phyloP scores from a whole-genome alignment of 2,113 vertebrate species.

The Platanista minor region DNA sequence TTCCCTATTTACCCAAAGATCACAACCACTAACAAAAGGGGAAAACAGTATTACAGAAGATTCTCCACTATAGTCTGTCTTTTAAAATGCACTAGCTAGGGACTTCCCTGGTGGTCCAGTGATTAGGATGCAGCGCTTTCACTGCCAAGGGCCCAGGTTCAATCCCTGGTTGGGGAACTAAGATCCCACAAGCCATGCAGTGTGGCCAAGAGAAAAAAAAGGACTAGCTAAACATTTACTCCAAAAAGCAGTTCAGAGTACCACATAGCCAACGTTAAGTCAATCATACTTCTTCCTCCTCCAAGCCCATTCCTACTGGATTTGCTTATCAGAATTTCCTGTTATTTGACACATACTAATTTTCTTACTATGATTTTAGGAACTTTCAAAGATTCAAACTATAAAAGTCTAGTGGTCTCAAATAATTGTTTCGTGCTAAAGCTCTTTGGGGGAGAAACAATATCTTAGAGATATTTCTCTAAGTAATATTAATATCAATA shows the following conservation, averaged over 20 bases:
- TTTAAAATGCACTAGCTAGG: background rate
- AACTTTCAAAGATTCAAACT: slow-evolving; percentile 18
- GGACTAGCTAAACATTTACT: background rate
- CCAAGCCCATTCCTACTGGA: background rate
- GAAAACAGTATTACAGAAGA: background rate
- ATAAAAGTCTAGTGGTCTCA: background rate
- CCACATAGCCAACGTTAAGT: background rate
- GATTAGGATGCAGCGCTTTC: background rate
- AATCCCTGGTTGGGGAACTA: background rate
- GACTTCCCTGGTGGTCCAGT: background rate
- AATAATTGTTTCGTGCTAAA: slow-evolving; percentile 25
- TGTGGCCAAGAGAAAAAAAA: background rate
- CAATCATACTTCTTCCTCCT: background rate
- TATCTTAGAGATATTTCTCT: background rate
- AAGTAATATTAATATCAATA: background rate
- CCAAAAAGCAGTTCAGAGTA: background rate
- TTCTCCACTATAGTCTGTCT: background rate
- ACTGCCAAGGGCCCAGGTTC: background rate
- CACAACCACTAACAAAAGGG: background rate
- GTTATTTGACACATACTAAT: background rate
- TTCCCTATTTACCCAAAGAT: background rate
- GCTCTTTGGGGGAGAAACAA: background rate
- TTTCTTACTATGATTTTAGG: slow-evolving; percentile 22
- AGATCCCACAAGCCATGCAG: background rate
- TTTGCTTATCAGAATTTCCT: background rate